Conservation (phyloP, 2,888 invertebrate genomes). For the Arenicola marina region DNA sequence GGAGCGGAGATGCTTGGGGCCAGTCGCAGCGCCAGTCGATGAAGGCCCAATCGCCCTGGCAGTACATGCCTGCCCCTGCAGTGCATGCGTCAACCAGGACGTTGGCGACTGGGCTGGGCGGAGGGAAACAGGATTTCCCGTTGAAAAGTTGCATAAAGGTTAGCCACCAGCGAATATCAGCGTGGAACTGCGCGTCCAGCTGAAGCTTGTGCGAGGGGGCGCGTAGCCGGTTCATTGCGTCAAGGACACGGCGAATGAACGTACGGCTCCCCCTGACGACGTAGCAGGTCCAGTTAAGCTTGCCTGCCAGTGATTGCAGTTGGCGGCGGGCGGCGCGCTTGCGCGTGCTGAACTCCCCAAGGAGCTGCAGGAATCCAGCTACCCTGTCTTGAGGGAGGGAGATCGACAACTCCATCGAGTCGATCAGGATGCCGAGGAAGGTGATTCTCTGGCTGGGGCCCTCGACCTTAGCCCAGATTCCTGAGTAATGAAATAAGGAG, state of each 20-base stretch:
- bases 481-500: too few species aligned
- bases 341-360: neutral
- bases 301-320: slow-evolving; percentile 4
- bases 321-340: slow-evolving; percentile 1
- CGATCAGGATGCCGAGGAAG: slow-evolving; percentile 11
- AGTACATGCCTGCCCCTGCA: neutral
- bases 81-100: neutral
- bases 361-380: neutral
- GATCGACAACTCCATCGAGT: neutral
- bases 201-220: neutral
- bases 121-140: neutral
- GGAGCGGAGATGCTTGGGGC: neutral
- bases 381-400: neutral
- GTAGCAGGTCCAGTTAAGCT: slow-evolving; percentile 9
- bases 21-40: slow-evolving; percentile 6
- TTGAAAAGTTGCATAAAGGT: neutral
- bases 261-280: slow-evolving; percentile 9
- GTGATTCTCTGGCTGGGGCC: slow-evolving; percentile 1
- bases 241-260: slow-evolving; percentile 7
- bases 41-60: neutral
- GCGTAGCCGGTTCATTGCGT: neutral
- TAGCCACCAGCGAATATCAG: slow-evolving; percentile 7
- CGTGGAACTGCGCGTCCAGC: neutral
- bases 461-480: slow-evolving; percentile 12
- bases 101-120: neutral